Percentiles rank a stretch among this genome's conserved stretches.
phyloP scores from a whole-genome alignment of 53 echinoderm and acorn worm genomes.

The Stichopus horrens region DNA sequence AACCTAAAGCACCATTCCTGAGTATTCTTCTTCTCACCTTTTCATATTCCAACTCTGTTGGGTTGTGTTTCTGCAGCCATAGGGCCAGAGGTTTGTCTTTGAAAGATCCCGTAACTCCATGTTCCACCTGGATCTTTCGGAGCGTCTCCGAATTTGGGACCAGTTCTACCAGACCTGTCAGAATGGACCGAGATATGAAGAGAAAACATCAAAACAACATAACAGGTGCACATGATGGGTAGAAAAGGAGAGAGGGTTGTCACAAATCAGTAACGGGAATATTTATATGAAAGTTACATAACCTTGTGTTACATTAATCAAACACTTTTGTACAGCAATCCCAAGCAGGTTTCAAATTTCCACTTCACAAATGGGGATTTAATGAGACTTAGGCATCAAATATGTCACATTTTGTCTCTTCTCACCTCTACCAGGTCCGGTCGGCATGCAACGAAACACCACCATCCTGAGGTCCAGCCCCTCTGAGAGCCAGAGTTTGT shows the following conservation, averaged over 20 bases:
- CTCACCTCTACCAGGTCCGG: conserved; percentile 82
- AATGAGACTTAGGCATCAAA: too few relatives aligned
- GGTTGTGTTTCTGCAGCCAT: conserved; percentile 98
- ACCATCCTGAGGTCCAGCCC: conserved; percentile 96
- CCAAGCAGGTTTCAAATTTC: too few relatives aligned
- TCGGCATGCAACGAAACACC: conserved; percentile 90
- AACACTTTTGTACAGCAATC: too few relatives aligned
- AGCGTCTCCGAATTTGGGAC: conserved; percentile 84
- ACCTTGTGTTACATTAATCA: too few relatives aligned
- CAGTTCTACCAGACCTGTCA: conserved; percentile 85
- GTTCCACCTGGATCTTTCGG: conserved; percentile 94
- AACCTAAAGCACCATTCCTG: too few relatives aligned
- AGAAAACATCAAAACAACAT: not conserved
- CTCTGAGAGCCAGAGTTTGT: conserved; percentile 81
- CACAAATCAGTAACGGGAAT: not conserved
- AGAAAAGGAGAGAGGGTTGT: not conserved
- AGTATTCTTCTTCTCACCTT: conserved; percentile 56
- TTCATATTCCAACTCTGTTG: conserved; percentile 87
- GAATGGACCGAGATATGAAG: not conserved
- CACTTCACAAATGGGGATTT: too few relatives aligned
- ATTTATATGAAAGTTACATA: too few relatives aligned
- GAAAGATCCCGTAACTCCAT: conserved; percentile 97
- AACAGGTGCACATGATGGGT: not conserved
- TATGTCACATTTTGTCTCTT: too few relatives aligned
- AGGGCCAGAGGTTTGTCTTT: conserved; percentile 90